phyloP scores from a whole-genome alignment of 64 coral and sea anemone genomes.

The Acropora yongei region DNA sequence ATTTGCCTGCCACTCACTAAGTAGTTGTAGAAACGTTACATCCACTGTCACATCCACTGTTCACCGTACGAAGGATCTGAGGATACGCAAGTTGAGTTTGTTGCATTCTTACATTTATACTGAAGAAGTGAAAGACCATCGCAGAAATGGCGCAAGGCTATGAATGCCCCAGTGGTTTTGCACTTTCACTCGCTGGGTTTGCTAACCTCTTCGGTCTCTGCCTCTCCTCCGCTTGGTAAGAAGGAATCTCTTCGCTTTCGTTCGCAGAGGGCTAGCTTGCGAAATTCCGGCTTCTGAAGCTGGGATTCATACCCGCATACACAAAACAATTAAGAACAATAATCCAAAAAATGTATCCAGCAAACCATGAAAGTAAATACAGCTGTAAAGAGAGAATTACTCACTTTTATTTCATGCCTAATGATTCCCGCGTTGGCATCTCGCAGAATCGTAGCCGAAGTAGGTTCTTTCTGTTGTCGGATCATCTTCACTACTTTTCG shows the following conservation, averaged over 20 bases:
- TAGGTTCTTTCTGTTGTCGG: not conserved
- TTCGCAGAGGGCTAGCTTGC: not conserved
- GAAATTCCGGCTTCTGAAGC: not conserved
- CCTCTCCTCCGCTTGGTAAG: not conserved
- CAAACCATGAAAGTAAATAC: not conserved
- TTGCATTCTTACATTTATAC: no score
- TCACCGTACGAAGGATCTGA: no score
- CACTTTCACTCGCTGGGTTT: not conserved
- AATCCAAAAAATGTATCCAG: not conserved
- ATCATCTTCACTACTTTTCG: not conserved
- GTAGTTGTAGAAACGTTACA: no score
- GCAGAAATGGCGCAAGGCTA: no score
- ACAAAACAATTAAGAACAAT: not conserved
- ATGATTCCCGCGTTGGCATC: not conserved
- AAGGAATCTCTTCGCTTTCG: not conserved
- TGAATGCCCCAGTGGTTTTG: no score
- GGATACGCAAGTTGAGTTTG: no score
- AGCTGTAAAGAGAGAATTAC: not conserved
- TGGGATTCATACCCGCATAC: not conserved
- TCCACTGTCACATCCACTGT: no score
- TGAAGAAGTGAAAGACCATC: no score
- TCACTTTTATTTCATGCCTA: not conserved
- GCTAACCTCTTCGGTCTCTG: not conserved
- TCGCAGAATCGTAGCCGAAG: not conserved
- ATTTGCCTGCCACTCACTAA: no score